Evolutionary conservation across 2,888 invertebrate genomes (phyloP), one percentile per base, ranked within the genome.

Genomic region (Cryptosula pallasiana): DNA sequence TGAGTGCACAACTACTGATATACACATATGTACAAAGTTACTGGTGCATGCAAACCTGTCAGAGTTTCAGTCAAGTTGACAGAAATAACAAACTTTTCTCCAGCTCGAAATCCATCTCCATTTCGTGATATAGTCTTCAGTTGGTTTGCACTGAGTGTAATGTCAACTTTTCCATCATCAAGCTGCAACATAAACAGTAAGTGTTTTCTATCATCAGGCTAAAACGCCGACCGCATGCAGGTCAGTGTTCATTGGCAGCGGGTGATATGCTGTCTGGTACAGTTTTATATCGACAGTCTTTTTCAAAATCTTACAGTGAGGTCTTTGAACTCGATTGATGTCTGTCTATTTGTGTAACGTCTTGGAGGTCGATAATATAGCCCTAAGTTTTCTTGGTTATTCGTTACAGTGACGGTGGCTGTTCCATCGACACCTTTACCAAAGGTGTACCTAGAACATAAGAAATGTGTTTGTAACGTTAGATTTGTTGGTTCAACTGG

Each of bases 351-450:
- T 16, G 32, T 13, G 5, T 32, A 13, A 5, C 27, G 25, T 32
- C 32, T 63, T 13, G 34, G 13, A 32, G 13, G 16, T 3, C 13
- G 16, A n/a, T 63, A 27, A 32, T 63, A 63, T 63, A 13, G 16
- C 29, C 32, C 25, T 9, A 25, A 32, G 13, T 27, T 34, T 16
- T 13, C 27, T 13, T 27, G 16, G 2, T 20, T 9, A 63, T 63
- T 63, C 29, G 63, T 25, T 27, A 63, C 34, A 29, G 92, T 92
- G 0, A 92, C 90, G 16, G 63, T 63, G n/a, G 63, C 63, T 81
- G 92, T 91, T 13, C 95, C 95, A 82, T 90, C 90, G 0, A 95
- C 93, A 70, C 92, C 90, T 78, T 92, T 90, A 0, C 94, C 95
- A 78, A 89, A 89, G 1, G 89, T 88, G 79, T 90, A 90, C 76